Evolutionary conservation across 2,113 vertebrate species (phyloP), one percentile per base, ranked within the genome.

Genomic region (Limnothrissa miodon): DNA sequence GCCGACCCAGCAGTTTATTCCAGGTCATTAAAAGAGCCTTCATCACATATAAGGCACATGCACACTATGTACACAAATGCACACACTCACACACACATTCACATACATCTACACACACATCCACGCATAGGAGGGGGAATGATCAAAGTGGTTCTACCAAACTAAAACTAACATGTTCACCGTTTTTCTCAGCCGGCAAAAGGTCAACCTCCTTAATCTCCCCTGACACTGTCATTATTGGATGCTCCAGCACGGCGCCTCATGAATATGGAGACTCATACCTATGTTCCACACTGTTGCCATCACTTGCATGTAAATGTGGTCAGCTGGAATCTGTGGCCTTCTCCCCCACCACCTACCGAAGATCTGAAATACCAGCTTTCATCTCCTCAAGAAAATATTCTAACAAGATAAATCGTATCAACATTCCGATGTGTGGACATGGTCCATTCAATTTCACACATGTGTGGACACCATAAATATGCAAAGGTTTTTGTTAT

Each of bases 221-320:
- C 82, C 87, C 81, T 92, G 92, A 94, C 92, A 92, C 85, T 74
- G 45, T 88, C 85, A 45, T 93, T 92, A 92, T 92, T 90, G 91
- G 87, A 88, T 89, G 90, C 85, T 88, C 87, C 83, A 86, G 82
- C 39, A 23, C 82, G 80, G 86, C 8, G 6, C 70, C 45, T 94
- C 92, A 97, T 97, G 95, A 97, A 97, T 97, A 97, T 97, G 95
- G 94, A 95, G 10, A 89, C 83, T 85, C 83, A 87, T 78, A 86
- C 33, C 78, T 78, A 15, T 80, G 82, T 80, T 92, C 90, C 90
- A 89, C 92, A 93, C 89, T 88, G 88, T 90, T 92, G 92, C 87
- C 89, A 89, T 87, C 89, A 89, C 93, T 93, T 93, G 93, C 95
- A 94, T 92, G 92, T 89, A 93, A 92, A 92, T 93, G 95, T 92